These are phyloP conservation scores for Sebastes iracundus DNA, from an alignment of 2,797 vertebrate species.

Conservation along the genomic window DNA sequence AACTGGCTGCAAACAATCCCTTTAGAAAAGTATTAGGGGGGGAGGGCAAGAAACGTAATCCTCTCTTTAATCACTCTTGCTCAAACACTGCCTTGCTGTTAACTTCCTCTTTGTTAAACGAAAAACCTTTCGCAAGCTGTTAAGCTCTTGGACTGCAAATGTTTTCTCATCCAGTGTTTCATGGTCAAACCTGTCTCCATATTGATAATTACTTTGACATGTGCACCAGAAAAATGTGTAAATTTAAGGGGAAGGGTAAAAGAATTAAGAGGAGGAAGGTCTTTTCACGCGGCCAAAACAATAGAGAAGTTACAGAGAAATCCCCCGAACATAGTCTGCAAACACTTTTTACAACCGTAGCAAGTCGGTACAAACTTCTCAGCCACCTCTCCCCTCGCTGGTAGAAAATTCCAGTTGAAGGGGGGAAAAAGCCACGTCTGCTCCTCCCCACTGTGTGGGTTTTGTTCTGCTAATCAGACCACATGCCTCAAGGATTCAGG, in stretches of 20 bases:
- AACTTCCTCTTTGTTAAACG: constrained; percentile 63
- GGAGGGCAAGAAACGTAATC: constrained; percentile 51
- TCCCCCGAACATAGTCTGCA: constrained; percentile 44
- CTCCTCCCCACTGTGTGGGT: constrained; percentile 83
- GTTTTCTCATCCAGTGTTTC: constrained; percentile 21
- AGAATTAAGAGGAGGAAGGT: constrained; percentile 6
- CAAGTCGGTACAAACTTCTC: constrained; percentile 59
- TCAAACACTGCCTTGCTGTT: constrained; percentile 65
- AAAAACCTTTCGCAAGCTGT: constrained; percentile 37
- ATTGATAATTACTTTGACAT: constrained; percentile 16
- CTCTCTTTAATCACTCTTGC: constrained; percentile 63
- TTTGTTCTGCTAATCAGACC: constrained; percentile 85
- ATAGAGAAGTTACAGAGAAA: constrained; percentile 17
- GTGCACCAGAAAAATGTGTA: not conserved
- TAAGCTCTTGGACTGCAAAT: constrained; percentile 20
- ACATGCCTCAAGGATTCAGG: constrained; percentile 83
- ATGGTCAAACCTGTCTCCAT: constrained; percentile 15
- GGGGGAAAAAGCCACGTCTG: constrained; percentile 56
- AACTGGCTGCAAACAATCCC: constrained; percentile 60
- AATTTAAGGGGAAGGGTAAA: not conserved
- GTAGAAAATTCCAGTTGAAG: constrained; percentile 75
- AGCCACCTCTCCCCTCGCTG: constrained; percentile 64
- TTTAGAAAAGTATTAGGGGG: constrained; percentile 38
- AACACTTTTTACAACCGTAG: constrained; percentile 56
- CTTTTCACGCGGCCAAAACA: constrained; percentile 39